A percentile compares a stretch with the other conserved stretches of the same genome.
These are phyloP conservation scores for Leptodactylus fallax DNA, from an alignment of 2,797 vertebrate species.

Conservation along the genomic window DNA sequence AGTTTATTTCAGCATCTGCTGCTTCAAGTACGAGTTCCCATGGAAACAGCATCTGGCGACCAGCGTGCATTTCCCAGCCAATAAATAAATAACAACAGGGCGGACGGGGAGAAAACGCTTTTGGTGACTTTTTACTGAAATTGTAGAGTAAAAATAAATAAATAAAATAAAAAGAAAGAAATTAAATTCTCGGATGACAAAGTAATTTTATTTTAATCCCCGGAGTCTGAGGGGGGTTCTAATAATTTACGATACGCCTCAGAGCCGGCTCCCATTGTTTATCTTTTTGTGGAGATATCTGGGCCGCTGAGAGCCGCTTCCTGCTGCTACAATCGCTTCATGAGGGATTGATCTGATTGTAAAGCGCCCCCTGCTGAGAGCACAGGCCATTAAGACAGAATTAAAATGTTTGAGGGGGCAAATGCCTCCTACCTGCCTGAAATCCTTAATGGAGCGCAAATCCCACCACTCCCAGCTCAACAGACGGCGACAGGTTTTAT, in stretches of 20 bases:
- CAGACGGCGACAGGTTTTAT: not conserved
- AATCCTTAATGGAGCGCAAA: not conserved
- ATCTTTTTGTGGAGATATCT: conserved; percentile 30
- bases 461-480: not conserved
- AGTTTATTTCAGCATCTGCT: conserved; percentile 66
- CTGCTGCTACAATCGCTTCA: not conserved
- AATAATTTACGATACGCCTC: conserved; percentile 26
- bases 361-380: not conserved
- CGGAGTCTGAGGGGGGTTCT: conserved; percentile 5
- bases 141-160: not conserved
- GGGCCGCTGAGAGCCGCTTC: not conserved
- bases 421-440: not conserved
- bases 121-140: conserved; percentile 42
- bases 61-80: conserved; percentile 65
- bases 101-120: not conserved
- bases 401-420: conserved; percentile 13
- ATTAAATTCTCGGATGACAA: conserved; percentile 34
- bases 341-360: conserved; percentile 41
- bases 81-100: conserved; percentile 61
- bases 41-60: conserved; percentile 74
- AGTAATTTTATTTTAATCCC: conserved; percentile 27
- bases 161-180: not conserved
- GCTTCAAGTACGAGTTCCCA: conserved; percentile 69
- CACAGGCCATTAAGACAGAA: not conserved
- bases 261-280: not conserved